Percentiles rank a stretch among this genome's conserved stretches.
These are phyloP conservation scores for Bucco capensis DNA, from an alignment of 2,113 vertebrate species.

Conservation along the genomic window DNA sequence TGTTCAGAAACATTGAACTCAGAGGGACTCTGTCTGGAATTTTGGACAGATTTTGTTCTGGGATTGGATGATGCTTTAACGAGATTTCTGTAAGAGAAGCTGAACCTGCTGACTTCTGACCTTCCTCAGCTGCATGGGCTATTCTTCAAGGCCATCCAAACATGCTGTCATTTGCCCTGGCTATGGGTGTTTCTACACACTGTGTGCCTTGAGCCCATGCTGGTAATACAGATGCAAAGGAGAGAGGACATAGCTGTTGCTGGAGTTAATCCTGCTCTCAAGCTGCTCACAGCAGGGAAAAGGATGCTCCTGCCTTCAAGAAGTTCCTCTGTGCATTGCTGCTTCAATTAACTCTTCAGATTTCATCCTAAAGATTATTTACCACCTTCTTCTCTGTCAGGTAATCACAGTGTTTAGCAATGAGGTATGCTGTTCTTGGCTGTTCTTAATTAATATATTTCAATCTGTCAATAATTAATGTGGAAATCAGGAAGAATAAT, in stretches of 20 bases:
- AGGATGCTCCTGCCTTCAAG: not conserved
- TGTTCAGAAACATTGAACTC: not conserved
- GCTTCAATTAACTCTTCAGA: not conserved
- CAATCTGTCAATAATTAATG: constrained; percentile 38
- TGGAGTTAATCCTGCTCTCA: not conserved
- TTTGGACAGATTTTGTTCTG: not conserved
- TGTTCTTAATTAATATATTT: constrained; percentile 44
- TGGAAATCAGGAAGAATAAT: constrained; percentile 9
- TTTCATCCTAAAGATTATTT: not conserved
- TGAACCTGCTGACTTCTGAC: not conserved
- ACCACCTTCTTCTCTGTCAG: not conserved
- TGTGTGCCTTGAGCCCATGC: not conserved
- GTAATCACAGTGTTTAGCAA: not conserved
- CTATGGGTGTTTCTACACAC: not conserved
- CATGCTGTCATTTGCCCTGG: not conserved
- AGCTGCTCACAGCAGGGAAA: not conserved
- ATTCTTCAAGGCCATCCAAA: not conserved
- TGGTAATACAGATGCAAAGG: not conserved
- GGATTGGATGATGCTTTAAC: not conserved
- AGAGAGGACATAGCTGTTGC: not conserved
- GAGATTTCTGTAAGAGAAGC: not conserved
- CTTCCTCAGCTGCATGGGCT: not conserved
- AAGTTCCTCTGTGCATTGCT: not conserved
- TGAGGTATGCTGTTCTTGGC: not conserved
- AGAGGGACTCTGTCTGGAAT: not conserved